Evolutionary conservation across 2,113 vertebrate genomes (phyloP), one percentile per base, ranked within the genome.

Genomic region (Campylomormyrus tamandua): DNA sequence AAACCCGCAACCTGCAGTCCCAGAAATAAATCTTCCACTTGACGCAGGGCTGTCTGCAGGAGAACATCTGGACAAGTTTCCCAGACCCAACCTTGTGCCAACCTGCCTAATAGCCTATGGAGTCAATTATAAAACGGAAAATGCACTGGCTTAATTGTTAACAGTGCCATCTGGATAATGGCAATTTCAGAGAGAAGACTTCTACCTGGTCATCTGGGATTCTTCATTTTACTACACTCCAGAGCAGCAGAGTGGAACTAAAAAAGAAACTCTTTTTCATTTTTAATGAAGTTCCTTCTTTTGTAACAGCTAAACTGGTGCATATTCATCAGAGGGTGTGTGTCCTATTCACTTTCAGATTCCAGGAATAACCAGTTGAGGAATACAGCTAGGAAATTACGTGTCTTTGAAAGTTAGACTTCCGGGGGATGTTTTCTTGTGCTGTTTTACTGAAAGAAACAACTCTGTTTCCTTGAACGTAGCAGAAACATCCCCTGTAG

Each of bases 91-190:
- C 92, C 95, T 91, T 92, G 94, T 95, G 96, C 96, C 96, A 96
- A 96, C 94, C 95, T 96, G 96, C 96, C 95, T 96, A 96, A 96
- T 96, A 96, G 96, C 94, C 96, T 96, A 96, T 96, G 95, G 96
- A 95, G 95, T 96, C 95, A 95, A 96, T 96, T 96, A 96, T 95
- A 95, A 95, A 94, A 96, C 94, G 94, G 95, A 95, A 96, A 96
- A 95, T 95, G 95, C 94, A 93, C 94, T 94, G 94, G 96, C 94
- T 95, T 95, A 95, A 95, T 95, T 93, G 93, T 95, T 96, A 95
- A 96, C 95, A 95, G 94, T 93, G 93, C 96, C 96, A 96, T 96
- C 96, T 96, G 96, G 96, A 95, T 95, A 96, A 96, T 94, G 94
- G 94, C 94, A 95, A 93, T 94, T 95, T 96, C 94, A 93, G 92